Evolutionary conservation across 2,888 invertebrate species (phyloP).

Genomic region (Epiblema foenella): DNA sequence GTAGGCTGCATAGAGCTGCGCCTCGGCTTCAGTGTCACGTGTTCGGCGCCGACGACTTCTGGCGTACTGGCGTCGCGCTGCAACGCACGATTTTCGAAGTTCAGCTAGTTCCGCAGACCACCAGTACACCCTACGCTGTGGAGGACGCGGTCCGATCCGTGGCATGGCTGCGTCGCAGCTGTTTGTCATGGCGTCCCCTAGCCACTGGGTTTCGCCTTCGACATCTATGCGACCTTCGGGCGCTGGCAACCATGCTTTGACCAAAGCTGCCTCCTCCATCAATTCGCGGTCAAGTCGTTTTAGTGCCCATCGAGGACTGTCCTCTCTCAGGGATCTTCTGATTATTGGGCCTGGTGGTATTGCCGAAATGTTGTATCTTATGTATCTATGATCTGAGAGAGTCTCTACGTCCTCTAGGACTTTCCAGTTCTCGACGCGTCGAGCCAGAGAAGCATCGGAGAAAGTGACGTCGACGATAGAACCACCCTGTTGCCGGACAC

Average conservation of each 20-base stretch:
- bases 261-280: background rate
- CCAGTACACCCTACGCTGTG: slow-evolving; percentile 1
- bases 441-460: slow-evolving; percentile 2
- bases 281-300: background rate
- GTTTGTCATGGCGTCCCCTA: background rate
- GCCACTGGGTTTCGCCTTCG: background rate
- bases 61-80: slow-evolving; percentile 31
- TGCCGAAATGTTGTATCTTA: background rate
- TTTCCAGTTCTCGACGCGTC: slow-evolving; percentile 9
- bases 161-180: slow-evolving; percentile 12
- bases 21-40: background rate
- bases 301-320: background rate
- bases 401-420: slow-evolving; percentile 24
- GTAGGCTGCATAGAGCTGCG: background rate
- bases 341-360: background rate
- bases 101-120: background rate
- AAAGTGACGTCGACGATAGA: slow-evolving; percentile 35
- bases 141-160: background rate
- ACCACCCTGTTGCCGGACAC: slow-evolving; percentile 13
- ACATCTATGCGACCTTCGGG: background rate
- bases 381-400: background rate
- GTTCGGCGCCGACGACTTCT: background rate
- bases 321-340: background rate
- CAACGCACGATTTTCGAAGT: slow-evolving; percentile 1
- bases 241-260: background rate